Percentiles rank a stretch among this genome's conserved stretches.
Conservation (phyloP, 2,888 invertebrate species). For the Idaea aversata region DNA sequence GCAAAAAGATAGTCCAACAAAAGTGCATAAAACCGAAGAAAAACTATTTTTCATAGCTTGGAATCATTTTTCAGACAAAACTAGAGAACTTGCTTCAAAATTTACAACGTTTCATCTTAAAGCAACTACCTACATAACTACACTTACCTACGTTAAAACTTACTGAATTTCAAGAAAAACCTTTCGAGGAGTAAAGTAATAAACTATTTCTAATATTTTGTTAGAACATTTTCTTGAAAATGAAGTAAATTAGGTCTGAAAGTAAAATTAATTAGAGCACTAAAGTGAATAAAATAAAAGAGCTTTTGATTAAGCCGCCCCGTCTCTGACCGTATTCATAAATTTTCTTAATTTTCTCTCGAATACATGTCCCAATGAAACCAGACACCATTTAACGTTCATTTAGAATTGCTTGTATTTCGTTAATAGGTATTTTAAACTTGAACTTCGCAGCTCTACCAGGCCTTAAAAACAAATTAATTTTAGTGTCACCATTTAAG, state of each 20-base stretch:
- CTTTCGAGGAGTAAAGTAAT: background rate
- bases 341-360: slow-evolving; percentile 3
- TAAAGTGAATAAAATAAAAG: slow-evolving; percentile 11
- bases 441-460: background rate
- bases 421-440: slow-evolving; percentile 4
- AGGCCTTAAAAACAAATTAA: background rate
- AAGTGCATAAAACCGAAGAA: no score
- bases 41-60: no score
- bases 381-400: background rate
- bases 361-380: background rate
- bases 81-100: background rate
- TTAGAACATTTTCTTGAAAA: background rate
- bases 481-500: background rate
- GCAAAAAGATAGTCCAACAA: no score
- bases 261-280: slow-evolving; percentile 1
- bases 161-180: background rate
- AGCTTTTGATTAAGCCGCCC: slow-evolving; percentile 16
- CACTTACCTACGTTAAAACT: background rate
- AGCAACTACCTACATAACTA: no score
- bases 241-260: background rate
- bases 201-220: background rate
- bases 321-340: background rate
- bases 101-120: no score
- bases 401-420: slow-evolving; percentile 1
- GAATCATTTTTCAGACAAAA: no score